phyloP scores from a whole-genome alignment of 2,113 vertebrate species.

The Spea multiplicata region DNA sequence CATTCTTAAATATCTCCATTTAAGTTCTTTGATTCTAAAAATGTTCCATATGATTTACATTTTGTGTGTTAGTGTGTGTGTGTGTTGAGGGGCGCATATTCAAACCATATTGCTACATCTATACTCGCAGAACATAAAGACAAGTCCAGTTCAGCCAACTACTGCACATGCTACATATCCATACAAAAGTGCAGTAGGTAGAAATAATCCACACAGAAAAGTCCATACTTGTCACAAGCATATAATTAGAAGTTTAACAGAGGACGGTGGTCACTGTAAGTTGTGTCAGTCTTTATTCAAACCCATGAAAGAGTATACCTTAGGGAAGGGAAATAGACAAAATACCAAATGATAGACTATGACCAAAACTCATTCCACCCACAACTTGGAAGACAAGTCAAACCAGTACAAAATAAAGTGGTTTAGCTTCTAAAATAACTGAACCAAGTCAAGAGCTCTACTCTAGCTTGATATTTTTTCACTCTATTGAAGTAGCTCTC shows the following conservation, averaged over 20 bases:
- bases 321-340: neutral
- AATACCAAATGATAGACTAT: neutral
- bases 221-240: neutral
- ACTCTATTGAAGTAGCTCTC: neutral
- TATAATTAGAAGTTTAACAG: conserved; percentile 1
- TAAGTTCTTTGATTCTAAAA: no score
- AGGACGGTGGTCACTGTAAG: neutral
- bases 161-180: no score
- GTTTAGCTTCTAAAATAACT: neutral
- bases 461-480: conserved; percentile 2
- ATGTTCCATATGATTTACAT: no score
- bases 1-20: no score
- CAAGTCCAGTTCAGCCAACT: no score
- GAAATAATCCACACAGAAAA: no score
- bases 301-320: conserved; percentile 2
- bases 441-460: neutral
- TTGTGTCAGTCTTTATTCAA: neutral
- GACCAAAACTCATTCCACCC: conserved; percentile 1
- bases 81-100: no score
- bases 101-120: no score
- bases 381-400: conserved; percentile 10
- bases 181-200: no score
- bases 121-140: no score
- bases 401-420: conserved; percentile 5
- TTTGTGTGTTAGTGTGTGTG: no score